These are phyloP conservation scores for Enteromius mattozi DNA, from an alignment of 2,797 vertebrate species.

Conservation along the genomic window DNA sequence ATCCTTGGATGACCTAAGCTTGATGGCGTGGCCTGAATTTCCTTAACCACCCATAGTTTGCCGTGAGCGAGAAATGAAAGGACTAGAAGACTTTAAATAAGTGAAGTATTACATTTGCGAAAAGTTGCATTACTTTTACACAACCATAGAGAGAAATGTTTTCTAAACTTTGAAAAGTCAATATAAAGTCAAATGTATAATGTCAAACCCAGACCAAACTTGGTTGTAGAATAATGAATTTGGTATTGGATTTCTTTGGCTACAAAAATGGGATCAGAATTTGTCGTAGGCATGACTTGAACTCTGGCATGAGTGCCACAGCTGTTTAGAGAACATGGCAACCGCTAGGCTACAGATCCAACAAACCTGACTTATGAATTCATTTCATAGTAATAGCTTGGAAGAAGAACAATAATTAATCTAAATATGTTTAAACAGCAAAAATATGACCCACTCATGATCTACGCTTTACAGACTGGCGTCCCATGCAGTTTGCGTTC, in stretches of 20 bases:
- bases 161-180: not conserved
- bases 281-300: too few species aligned
- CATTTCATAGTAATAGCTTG: not conserved
- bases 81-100: not conserved
- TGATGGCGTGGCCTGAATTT: not conserved
- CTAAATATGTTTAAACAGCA: slow-evolving; percentile 22
- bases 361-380: not conserved
- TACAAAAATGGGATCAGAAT: not conserved
- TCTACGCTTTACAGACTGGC: not conserved
- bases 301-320: not conserved
- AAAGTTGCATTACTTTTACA: not conserved
- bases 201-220: not conserved
- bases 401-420: not conserved
- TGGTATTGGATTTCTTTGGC: not conserved
- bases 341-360: not conserved
- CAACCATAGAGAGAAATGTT: not conserved
- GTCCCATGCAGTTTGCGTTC: not conserved
- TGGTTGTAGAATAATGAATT: not conserved
- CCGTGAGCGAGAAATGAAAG: not conserved
- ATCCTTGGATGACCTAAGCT: not conserved
- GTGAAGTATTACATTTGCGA: not conserved
- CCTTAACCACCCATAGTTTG: not conserved
- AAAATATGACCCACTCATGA: not conserved
- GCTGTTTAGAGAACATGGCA: not conserved
- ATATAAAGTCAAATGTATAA: not conserved